Evolutionary conservation across 2,113 vertebrate genomes (phyloP).

Genomic region (Plecturocebus donacophilus): DNA sequence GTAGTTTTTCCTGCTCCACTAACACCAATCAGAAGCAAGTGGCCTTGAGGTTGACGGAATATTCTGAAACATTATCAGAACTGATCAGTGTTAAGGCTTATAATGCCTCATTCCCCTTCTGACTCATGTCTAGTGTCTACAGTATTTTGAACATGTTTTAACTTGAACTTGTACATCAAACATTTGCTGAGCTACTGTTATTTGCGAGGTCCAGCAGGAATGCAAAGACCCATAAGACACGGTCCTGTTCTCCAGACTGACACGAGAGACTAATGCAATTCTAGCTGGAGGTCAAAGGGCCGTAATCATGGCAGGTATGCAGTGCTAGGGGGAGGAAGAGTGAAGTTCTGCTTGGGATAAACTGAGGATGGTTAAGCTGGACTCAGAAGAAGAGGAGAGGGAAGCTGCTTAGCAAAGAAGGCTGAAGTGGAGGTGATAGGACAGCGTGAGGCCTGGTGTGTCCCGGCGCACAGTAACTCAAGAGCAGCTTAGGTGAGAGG

Average conservation of each 20-base stretch:
- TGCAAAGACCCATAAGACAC: accelerated
- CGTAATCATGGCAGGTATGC: accelerated
- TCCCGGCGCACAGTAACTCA: accelerated
- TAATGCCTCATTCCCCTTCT: too few relatives aligned
- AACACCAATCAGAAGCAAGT: constrained; percentile 97
- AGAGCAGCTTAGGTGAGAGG: accelerated
- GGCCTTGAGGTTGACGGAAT: constrained; percentile 98
- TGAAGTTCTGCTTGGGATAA: background rate
- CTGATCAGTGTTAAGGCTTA: background rate
- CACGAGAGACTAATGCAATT: background rate
- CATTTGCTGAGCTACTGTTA: too few relatives aligned
- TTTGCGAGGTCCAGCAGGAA: background rate
- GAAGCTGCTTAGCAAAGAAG: background rate
- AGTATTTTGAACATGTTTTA: background rate
- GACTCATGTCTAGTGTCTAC: background rate
- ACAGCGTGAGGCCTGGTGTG: accelerated
- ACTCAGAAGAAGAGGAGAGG: background rate
- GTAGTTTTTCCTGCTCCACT: constrained; percentile 99
- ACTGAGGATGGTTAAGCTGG: background rate
- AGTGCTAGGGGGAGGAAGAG: background rate
- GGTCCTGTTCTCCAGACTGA: background rate
- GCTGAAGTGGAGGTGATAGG: background rate
- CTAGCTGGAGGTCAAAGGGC: background rate
- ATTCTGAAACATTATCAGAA: constrained; percentile 85
- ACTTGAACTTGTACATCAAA: background rate